Base-by-base conservation (phyloP, 2,888 invertebrate species). In the Hoplodrina ambigua region DNA sequence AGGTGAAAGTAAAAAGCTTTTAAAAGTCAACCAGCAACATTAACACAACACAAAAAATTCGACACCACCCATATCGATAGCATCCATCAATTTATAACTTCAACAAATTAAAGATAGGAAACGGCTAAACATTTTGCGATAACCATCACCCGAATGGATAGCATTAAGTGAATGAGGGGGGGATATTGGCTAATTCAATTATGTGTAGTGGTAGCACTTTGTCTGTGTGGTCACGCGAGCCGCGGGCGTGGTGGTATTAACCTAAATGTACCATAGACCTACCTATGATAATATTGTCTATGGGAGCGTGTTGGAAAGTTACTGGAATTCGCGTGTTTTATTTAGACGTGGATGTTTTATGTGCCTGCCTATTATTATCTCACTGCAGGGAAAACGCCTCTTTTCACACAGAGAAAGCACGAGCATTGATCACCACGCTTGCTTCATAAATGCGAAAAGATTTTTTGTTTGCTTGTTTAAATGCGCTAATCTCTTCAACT, bases 141-240 rank as follows among this genome's bases (percentile, higher is more conserved):
- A 80, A 66, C 83, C 75, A 85, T 84, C 87, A 77, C 58, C 69
- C 81, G 77, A 84, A 83, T 80, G 86, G 90, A 89, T 90, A 89
- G 84, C 80, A 81, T 86, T 91, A 91, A 93, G 89, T 93, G 91
- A 89, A 92, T 92, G 89, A 83, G 80, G 87, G 80, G 87, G 71
- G 71, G 86, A 86, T 91, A 92, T 90, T 89, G 90, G 86, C 87
- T 94, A 94, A 94, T 94, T 92, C 90, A 94, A 94, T 95, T 94
- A 94, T 75, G 75, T 75, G 55, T 81, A 74, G 77, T 81, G 86
- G 82, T 70, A 75, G 67, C 73, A 81, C 65, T 76, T 67, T 80
- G 83, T 82, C 33, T 66, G 46, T 66, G 46, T 77, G 85, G 90
- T 88, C 93, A 93, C 93, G 91, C 92, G 87, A 92, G 72, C 84